phyloP scores from a whole-genome alignment of 1,140 invertebrate species.

The Caenorhabditis inopinata region DNA sequence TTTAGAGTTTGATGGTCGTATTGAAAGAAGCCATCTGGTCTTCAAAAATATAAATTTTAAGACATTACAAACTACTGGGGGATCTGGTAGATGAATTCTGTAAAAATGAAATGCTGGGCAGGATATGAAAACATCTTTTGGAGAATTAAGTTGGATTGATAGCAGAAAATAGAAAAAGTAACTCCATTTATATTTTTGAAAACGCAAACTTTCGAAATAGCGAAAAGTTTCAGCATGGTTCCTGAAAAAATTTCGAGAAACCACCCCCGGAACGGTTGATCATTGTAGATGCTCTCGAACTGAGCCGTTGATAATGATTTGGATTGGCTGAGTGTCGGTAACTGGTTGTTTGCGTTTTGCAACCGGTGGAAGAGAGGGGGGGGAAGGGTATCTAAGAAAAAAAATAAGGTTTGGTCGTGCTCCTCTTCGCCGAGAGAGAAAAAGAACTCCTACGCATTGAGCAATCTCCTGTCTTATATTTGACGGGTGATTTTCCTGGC shows the following conservation, averaged over 20 bases:
- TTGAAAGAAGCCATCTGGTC: slow-evolving; percentile 5
- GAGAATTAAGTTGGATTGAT: too few species aligned
- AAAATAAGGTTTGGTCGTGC: slow-evolving; percentile 11
- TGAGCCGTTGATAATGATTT: too few species aligned
- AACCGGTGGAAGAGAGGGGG: not conserved
- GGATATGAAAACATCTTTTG: not conserved
- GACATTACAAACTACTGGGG: not conserved
- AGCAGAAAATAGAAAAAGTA: too few species aligned
- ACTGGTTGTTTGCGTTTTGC: slow-evolving; percentile 7
- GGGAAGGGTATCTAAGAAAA: not conserved
- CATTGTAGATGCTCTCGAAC: too few species aligned
- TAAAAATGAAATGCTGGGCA: not conserved
- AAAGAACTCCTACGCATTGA: slow-evolving; percentile 24
- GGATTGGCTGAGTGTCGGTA: not conserved
- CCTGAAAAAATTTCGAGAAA: too few species aligned
- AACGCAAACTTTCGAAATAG: too few species aligned
- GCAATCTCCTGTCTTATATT: slow-evolving; percentile 24
- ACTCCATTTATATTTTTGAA: too few species aligned
- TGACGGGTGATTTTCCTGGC: not conserved
- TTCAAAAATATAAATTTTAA: not conserved
- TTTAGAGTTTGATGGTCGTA: not conserved
- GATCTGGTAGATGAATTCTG: not conserved
- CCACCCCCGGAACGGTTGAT: too few species aligned
- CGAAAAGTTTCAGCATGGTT: too few species aligned
- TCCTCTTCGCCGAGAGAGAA: not conserved